These are phyloP conservation scores for Pterophyllum scalare DNA, from an alignment of 2,113 vertebrate genomes.

Conservation along the genomic window DNA sequence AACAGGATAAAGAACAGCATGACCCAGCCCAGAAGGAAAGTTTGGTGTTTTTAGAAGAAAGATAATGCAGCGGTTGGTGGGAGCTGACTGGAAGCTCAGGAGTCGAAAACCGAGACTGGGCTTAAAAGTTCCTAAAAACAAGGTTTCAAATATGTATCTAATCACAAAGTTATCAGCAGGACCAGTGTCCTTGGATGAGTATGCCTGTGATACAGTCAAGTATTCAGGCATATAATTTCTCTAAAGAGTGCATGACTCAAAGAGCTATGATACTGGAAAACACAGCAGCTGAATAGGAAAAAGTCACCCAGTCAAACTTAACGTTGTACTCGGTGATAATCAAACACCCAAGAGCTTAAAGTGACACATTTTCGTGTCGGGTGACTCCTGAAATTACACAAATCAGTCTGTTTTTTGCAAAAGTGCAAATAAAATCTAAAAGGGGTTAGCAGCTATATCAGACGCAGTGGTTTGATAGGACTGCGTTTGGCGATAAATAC, in stretches of 20 bases:
- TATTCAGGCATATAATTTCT: background rate
- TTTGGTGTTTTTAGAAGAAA: background rate
- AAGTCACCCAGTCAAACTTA: background rate
- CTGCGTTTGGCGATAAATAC: background rate
- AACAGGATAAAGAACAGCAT: background rate
- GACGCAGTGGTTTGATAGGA: background rate
- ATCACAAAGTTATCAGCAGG: background rate
- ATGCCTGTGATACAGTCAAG: background rate
- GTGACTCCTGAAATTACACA: too few species aligned
- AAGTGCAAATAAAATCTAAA: background rate
- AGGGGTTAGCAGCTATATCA: background rate
- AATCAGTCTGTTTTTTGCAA: background rate
- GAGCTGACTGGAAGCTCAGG: background rate
- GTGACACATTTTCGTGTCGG: too few species aligned
- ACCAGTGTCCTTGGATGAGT: background rate
- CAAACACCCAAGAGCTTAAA: background rate
- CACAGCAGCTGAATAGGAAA: background rate
- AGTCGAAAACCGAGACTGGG: rapidly evolving
- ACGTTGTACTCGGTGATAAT: background rate
- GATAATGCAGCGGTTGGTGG: background rate
- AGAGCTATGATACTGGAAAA: too few species aligned
- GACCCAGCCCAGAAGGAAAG: background rate
- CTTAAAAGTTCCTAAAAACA: background rate
- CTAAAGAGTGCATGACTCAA: background rate
- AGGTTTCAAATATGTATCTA: background rate